Evolutionary conservation across 2,797 vertebrate genomes (phyloP).

Genomic region (Brachyalestes nurse): DNA sequence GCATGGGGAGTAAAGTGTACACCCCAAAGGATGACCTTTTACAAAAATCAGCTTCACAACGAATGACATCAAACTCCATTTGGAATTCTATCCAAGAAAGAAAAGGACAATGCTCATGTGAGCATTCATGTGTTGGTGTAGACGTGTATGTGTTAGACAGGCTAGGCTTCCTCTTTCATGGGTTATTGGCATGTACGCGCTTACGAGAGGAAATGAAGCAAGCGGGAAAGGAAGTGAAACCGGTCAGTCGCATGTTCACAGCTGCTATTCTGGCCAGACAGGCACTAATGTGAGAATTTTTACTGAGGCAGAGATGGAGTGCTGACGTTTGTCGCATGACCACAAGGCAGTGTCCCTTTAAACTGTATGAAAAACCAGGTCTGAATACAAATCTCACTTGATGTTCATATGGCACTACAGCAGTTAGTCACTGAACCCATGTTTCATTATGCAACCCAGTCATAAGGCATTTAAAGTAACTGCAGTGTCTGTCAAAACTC

Average conservation of each 20-base stretch:
- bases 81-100: background rate
- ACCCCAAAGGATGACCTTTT: background rate
- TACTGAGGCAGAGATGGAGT: background rate
- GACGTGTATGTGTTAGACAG: background rate
- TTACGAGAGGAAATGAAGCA: constrained; percentile 47
- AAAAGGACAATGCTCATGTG: background rate
- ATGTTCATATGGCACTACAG: no score
- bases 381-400: no score
- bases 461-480: background rate
- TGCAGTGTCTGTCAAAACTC: background rate
- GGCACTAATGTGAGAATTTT: background rate
- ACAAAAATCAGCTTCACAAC: background rate
- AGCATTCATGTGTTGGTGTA: background rate
- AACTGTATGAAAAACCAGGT: no score
- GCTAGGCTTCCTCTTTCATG: constrained; percentile 48
- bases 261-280: background rate
- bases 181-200: constrained; percentile 11
- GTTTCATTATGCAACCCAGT: background rate
- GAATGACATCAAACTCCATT: background rate
- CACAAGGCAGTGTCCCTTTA: no score
- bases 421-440: no score
- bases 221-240: constrained; percentile 55
- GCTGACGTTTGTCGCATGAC: no score
- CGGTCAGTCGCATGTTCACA: constrained; percentile 22
- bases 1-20: background rate